Conservation (phyloP, 2,888 invertebrate species). For the Apodemia hepburni region DNA sequence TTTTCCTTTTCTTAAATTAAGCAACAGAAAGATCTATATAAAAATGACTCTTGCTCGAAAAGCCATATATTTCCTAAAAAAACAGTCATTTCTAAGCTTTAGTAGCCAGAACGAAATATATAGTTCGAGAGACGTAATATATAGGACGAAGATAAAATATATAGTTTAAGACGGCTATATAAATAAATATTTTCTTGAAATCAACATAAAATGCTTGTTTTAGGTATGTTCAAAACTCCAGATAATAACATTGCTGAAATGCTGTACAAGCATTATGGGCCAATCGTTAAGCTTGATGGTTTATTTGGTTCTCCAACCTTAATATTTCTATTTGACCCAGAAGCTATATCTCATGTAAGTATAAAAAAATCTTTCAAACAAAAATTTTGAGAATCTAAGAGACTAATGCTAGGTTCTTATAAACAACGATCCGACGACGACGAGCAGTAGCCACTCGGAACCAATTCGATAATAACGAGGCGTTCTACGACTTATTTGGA, state of each 20-base stretch:
- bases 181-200: too few relatives aligned
- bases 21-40: too few relatives aligned
- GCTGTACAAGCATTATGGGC: slow-evolving; percentile 44
- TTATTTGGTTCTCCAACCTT: slow-evolving; percentile 37
- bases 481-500: background rate
- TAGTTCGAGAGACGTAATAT: too few relatives aligned
- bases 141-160: too few relatives aligned
- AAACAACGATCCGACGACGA: background rate
- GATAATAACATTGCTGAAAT: slow-evolving; percentile 26
- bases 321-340: slow-evolving; percentile 46
- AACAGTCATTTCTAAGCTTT: too few relatives aligned
- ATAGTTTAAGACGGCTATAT: too few relatives aligned
- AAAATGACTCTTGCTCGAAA: too few relatives aligned
- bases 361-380: background rate
- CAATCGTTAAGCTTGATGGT: slow-evolving; percentile 44
- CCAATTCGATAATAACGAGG: too few relatives aligned
- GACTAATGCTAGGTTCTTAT: background rate
- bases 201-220: slow-evolving; percentile 13
- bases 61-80: too few relatives aligned
- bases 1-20: too few relatives aligned
- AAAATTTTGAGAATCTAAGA: background rate
- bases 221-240: slow-evolving; percentile 32
- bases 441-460: too few relatives aligned
- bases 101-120: too few relatives aligned
- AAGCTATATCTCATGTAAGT: slow-evolving; percentile 41